Conservation (phyloP, 2,888 invertebrate genomes). For the Teleiodes luculella region DNA sequence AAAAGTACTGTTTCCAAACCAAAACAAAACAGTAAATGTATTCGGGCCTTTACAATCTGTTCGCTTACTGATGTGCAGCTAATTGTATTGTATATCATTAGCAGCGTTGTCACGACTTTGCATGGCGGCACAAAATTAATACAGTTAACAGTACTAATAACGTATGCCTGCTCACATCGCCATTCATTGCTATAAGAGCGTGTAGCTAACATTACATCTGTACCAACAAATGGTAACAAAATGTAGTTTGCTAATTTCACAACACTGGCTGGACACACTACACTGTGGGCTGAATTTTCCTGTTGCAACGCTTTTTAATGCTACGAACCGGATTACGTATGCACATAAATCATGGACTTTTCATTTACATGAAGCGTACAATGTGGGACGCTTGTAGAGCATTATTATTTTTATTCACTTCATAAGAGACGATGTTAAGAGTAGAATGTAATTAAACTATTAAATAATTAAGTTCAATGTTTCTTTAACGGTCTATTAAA, state of each 20-base stretch:
- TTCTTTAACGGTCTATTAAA: conserved; percentile 19
- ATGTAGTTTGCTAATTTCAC: conserved; percentile 12
- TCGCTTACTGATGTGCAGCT: background rate
- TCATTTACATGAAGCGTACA: conserved; percentile 12
- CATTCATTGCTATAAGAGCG: conserved; percentile 20
- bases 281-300: conserved; percentile 10
- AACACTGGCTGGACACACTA: too few species aligned
- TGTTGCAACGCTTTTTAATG: conserved; percentile 9
- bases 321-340: conserved; percentile 12
- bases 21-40: background rate
- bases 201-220: conserved; percentile 15
- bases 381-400: background rate
- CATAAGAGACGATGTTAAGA: too few species aligned
- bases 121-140: too few species aligned
- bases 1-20: too few species aligned
- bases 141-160: too few species aligned
- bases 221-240: conserved; percentile 12
- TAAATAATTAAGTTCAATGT: conserved; percentile 15
- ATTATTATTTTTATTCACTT: conserved; percentile 6
- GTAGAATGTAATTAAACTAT: too few species aligned
- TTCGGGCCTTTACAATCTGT: background rate
- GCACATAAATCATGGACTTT: conserved; percentile 15
- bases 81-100: conserved; percentile 22
- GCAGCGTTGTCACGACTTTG: conserved; percentile 27
- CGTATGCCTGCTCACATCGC: conserved; percentile 27